Evolutionary conservation across 1,140 invertebrate genomes (phyloP).

Genomic region (Drosophila sucinea): DNA sequence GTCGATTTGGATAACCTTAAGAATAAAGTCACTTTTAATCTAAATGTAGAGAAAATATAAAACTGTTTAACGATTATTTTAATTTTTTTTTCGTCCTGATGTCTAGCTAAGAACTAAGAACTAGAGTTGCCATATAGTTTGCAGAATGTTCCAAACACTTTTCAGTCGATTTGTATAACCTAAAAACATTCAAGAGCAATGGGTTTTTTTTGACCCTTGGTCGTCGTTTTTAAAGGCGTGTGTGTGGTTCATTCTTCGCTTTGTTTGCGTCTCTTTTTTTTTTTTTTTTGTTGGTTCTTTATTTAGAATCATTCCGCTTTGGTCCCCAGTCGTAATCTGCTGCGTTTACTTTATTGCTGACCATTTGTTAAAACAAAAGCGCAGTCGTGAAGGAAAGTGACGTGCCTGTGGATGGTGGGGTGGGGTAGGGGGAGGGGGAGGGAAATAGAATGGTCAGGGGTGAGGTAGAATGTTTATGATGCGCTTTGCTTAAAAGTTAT

Average conservation of each 20-base stretch:
- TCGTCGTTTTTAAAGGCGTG: slow-evolving; percentile 25
- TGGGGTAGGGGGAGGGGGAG: neutral
- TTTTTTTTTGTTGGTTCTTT: neutral
- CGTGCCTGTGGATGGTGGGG: neutral
- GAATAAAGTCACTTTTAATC: too few relatives aligned
- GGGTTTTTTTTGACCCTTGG: too few relatives aligned
- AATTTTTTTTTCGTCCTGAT: too few relatives aligned
- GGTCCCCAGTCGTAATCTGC: slow-evolving; percentile 64
- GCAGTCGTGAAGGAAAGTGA: slow-evolving; percentile 14
- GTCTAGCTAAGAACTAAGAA: too few relatives aligned
- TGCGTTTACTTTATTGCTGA: slow-evolving; percentile 73
- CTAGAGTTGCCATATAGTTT: too few relatives aligned
- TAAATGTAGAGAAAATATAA: too few relatives aligned
- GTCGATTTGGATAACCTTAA: too few relatives aligned
- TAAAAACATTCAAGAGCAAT: too few relatives aligned
- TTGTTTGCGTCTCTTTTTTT: neutral
- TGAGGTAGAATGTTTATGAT: slow-evolving; percentile 53
- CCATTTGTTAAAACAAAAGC: slow-evolving; percentile 69
- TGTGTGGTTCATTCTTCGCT: neutral
- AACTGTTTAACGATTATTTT: too few relatives aligned
- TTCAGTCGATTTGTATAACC: too few relatives aligned
- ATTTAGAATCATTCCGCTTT: slow-evolving; percentile 24
- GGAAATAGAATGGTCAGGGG: neutral
- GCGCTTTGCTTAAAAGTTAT: slow-evolving; percentile 71
- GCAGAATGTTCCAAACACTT: too few relatives aligned